phyloP scores from a whole-genome alignment of 2,797 vertebrate species.

The Notoglanidium macrostoma region DNA sequence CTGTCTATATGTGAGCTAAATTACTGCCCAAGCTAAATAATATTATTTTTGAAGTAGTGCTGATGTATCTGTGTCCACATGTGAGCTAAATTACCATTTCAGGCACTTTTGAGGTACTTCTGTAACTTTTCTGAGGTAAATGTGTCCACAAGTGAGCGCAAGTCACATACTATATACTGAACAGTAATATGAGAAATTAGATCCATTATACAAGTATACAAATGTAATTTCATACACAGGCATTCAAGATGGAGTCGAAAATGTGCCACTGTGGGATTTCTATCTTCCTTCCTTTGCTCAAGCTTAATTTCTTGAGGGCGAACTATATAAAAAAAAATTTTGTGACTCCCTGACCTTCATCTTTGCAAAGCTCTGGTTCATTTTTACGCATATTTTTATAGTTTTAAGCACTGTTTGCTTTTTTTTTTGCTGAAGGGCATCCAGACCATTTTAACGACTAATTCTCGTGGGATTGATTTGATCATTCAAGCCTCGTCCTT shows the following conservation, averaged over 20 bases:
- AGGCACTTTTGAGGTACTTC: not conserved
- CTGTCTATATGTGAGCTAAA: not conserved
- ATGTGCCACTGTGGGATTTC: not conserved
- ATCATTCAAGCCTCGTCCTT: constrained; percentile 9
- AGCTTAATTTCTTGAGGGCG: not conserved
- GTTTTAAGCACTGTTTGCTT: constrained; percentile 24
- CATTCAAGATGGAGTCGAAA: not conserved
- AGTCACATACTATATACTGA: too few relatives aligned
- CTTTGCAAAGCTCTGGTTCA: not conserved
- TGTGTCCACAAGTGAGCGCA: not conserved
- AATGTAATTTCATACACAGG: not conserved
- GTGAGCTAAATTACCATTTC: not conserved
- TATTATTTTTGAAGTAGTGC: not conserved
- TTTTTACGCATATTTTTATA: constrained; percentile 19
- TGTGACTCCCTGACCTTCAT: constrained; percentile 20
- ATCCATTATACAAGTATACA: not conserved
- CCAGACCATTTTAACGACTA: not conserved
- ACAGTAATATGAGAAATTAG: not conserved
- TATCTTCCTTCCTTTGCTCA: not conserved
- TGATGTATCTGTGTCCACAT: not conserved
- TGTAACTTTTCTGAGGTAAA: not conserved
- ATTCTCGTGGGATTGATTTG: constrained; percentile 21
- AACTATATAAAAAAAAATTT: not conserved
- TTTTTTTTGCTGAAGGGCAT: constrained; percentile 13
- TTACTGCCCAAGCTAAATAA: not conserved